These are phyloP conservation scores for Petrocephalus sullivani DNA, from an alignment of 2,797 vertebrate species.

Conservation along the genomic window DNA sequence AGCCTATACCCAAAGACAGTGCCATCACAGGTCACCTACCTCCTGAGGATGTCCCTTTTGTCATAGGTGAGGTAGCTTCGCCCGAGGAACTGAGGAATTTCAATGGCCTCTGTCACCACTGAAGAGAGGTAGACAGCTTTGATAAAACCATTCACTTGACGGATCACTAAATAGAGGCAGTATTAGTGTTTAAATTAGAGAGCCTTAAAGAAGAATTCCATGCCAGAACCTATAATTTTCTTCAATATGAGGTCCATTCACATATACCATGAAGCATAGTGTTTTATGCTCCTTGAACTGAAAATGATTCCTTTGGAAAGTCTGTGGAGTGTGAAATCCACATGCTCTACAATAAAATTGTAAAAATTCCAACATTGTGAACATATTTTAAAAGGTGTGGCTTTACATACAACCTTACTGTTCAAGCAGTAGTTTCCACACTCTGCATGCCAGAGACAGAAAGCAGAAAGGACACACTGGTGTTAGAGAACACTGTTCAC, in stretches of 20 bases:
- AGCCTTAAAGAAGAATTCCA: not conserved
- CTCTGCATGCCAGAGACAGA: conserved; percentile 73
- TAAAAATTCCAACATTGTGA: not conserved
- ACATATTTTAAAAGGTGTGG: not conserved
- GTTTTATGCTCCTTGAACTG: not conserved
- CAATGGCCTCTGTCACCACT: conserved; percentile 89
- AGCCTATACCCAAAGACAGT: not conserved
- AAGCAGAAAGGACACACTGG: conserved; percentile 38
- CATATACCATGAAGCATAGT: not conserved
- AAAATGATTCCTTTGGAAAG: not conserved
- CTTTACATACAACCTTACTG: conserved; percentile 72
- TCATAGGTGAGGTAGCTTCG: conserved; percentile 90
- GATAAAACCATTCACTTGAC: conserved; percentile 25
- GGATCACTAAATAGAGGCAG: conserved; percentile 48
- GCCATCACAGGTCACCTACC: conserved; percentile 54
- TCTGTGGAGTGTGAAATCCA: not conserved
- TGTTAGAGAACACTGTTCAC: not conserved
- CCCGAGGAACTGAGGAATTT: conserved; percentile 92
- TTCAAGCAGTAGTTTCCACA: conserved; percentile 97
- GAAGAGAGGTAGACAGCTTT: conserved; percentile 19
- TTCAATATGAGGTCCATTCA: not conserved
- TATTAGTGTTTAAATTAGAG: not conserved
- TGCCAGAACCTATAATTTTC: not conserved
- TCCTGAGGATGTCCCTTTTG: conserved; percentile 82
- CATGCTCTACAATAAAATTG: not conserved